Percentiles rank a stretch among this genome's conserved stretches.
phyloP scores from a whole-genome alignment of 2,113 vertebrate genomes.

The Procavia capensis region DNA sequence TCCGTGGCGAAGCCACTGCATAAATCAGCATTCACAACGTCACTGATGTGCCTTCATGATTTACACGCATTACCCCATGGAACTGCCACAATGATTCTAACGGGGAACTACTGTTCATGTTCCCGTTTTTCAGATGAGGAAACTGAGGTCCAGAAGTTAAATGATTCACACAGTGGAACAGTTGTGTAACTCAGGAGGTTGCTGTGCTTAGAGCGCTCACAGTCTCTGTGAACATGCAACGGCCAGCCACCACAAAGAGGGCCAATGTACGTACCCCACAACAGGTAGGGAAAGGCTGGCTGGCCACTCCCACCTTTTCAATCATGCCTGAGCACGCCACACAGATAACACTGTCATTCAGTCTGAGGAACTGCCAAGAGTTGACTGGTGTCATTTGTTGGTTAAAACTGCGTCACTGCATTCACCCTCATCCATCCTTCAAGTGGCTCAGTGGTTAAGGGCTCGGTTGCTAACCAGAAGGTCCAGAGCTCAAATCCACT shows the following conservation, averaged over 20 bases:
- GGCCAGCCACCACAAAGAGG: too few species aligned
- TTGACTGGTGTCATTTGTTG: not conserved
- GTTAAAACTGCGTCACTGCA: not conserved
- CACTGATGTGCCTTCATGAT: not conserved
- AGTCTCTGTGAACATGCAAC: not conserved
- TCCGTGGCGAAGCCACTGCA: not conserved
- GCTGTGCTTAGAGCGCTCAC: not conserved
- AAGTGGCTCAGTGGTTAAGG: not conserved
- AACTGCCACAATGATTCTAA: not conserved
- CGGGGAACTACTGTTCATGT: not conserved
- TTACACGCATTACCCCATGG: not conserved
- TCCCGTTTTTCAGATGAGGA: not conserved
- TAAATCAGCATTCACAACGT: not conserved
- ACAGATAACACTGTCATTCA: not conserved
- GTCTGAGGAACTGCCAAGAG: not conserved
- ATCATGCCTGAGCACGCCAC: not conserved
- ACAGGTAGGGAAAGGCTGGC: not conserved
- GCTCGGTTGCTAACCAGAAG: too few species aligned
- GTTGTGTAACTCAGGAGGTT: not conserved
- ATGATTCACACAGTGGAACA: not conserved
- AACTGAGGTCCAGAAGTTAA: not conserved
- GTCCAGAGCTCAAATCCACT: too few species aligned
- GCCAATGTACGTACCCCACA: not conserved
- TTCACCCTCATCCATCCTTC: not conserved
- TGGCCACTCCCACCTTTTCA: not conserved